These are phyloP conservation scores for Menidia menidia DNA, from an alignment of 2,797 vertebrate genomes.

Conservation along the genomic window DNA sequence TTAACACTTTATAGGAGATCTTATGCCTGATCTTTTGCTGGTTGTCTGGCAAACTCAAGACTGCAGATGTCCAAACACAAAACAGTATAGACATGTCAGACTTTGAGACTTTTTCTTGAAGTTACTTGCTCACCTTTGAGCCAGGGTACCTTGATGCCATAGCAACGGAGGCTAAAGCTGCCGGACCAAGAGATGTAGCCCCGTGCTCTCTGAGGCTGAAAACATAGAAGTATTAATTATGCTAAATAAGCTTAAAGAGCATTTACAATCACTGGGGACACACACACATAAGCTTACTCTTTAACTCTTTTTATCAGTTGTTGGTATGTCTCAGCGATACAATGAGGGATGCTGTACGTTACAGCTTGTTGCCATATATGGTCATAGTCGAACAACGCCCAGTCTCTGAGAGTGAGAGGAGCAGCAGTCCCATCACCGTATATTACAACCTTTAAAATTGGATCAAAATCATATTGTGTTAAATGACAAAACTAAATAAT, in stretches of 20 bases:
- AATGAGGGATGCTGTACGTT: slow-evolving; percentile 74
- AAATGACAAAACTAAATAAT: too few relatives aligned
- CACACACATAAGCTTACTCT: slow-evolving; percentile 69
- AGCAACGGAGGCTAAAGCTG: slow-evolving; percentile 80
- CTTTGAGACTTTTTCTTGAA: background rate
- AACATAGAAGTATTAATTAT: background rate
- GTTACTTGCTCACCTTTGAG: slow-evolving; percentile 76
- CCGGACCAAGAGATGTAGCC: slow-evolving; percentile 83
- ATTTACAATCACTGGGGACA: background rate
- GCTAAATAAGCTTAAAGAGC: background rate
- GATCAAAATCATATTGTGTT: too few relatives aligned
- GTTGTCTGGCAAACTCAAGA: too few relatives aligned
- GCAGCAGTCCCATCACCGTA: slow-evolving; percentile 81
- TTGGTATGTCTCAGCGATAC: slow-evolving; percentile 77
- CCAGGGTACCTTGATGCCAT: slow-evolving; percentile 83
- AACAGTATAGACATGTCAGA: background rate
- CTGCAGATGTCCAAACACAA: too few relatives aligned
- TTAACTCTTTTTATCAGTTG: slow-evolving; percentile 68
- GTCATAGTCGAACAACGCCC: slow-evolving; percentile 81
- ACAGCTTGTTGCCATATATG: slow-evolving; percentile 74
- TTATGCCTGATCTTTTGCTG: too few relatives aligned
- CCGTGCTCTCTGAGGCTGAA: slow-evolving; percentile 80
- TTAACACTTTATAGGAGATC: too few relatives aligned
- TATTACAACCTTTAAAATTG: slow-evolving; percentile 76
- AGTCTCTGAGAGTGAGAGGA: slow-evolving; percentile 78